These are phyloP conservation scores for Drosophila neonasuta DNA, from an alignment of 2,888 invertebrate genomes.

Conservation along the genomic window DNA sequence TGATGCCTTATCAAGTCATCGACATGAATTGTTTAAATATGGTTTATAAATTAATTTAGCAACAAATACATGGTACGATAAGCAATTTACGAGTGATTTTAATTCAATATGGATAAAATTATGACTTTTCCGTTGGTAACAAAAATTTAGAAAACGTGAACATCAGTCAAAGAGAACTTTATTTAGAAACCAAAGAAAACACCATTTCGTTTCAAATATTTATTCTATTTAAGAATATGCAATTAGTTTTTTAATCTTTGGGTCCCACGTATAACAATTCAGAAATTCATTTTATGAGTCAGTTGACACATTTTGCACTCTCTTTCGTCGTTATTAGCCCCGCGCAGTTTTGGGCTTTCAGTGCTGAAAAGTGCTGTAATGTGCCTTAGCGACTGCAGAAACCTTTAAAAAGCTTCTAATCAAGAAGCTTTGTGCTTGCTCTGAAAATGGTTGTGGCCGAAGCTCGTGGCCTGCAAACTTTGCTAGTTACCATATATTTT, in stretches of 20 bases:
- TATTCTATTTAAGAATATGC: too few relatives aligned
- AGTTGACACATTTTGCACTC: too few relatives aligned
- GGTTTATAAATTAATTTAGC: neutral
- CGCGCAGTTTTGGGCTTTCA: too few relatives aligned
- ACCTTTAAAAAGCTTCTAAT: conserved; percentile 8
- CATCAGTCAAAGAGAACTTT: too few relatives aligned
- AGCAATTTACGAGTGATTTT: neutral
- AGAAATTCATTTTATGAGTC: too few relatives aligned
- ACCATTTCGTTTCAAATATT: too few relatives aligned
- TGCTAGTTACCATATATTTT: conserved; percentile 25
- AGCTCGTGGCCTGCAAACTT: conserved; percentile 19
- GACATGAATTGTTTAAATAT: neutral
- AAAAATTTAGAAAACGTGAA: neutral
- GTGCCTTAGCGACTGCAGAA: conserved; percentile 17
- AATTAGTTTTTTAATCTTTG: too few relatives aligned
- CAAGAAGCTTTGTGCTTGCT: conserved; percentile 18
- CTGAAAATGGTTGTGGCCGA: conserved; percentile 1
- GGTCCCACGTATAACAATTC: too few relatives aligned
- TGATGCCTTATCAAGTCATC: neutral
- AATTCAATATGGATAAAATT: neutral
- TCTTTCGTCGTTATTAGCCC: too few relatives aligned
- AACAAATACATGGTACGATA: neutral
- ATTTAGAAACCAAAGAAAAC: too few relatives aligned
- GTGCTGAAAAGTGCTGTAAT: too few relatives aligned
- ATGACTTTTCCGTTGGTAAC: neutral